These are phyloP conservation scores for Aphelinus atriplicis DNA, from an alignment of 1,140 invertebrate genomes.

Conservation along the genomic window DNA sequence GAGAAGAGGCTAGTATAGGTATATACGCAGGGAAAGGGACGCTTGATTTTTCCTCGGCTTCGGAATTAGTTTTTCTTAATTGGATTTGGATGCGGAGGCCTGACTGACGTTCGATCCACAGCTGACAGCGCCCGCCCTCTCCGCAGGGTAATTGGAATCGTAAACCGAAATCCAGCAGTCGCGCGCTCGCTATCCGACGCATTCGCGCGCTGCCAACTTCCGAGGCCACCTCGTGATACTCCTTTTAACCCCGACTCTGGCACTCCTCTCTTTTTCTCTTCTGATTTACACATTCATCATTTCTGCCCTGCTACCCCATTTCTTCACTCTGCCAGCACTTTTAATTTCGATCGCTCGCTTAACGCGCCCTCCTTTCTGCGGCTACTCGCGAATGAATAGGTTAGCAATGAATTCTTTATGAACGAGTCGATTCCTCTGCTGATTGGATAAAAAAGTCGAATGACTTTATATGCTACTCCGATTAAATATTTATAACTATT, in stretches of 20 bases:
- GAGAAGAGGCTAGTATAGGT: constrained; percentile 36
- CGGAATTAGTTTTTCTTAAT: constrained; percentile 61
- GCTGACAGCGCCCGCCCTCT: constrained; percentile 8
- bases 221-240: not conserved
- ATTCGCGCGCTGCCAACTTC: not conserved
- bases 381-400: no score
- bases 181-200: not conserved
- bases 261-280: not conserved
- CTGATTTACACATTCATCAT: no score
- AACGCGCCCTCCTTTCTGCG: no score
- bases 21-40: constrained; percentile 14
- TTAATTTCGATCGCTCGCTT: no score
- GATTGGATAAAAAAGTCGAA: no score
- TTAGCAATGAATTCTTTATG: no score
- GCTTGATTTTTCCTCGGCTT: constrained; percentile 43
- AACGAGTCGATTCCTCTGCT: no score
- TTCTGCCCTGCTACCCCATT: no score
- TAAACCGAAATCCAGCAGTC: constrained; percentile 41
- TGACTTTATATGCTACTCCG: no score
- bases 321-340: no score
- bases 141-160: constrained; percentile 53
- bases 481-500: no score
- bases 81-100: constrained; percentile 42
- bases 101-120: constrained; percentile 46
- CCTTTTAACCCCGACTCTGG: not conserved